These are phyloP conservation scores for Lomographa bimaculata DNA, from an alignment of 2,888 invertebrate genomes.

Conservation along the genomic window DNA sequence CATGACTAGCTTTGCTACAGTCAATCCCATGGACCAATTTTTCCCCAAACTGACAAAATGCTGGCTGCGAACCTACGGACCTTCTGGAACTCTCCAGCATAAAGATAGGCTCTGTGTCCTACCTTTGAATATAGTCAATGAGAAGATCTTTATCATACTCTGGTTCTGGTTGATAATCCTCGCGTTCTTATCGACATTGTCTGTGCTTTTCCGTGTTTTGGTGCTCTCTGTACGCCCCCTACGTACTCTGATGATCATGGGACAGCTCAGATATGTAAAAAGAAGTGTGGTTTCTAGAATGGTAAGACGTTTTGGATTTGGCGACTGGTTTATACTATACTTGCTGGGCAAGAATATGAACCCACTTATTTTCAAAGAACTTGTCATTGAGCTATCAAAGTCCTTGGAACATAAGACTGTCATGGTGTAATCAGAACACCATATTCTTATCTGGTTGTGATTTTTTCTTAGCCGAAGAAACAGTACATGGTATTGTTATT, in stretches of 20 bases:
- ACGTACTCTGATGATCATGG: slow-evolving; percentile 84
- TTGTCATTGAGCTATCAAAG: slow-evolving; percentile 81
- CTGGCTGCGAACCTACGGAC: slow-evolving; percentile 82
- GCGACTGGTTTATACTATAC: slow-evolving; percentile 91
- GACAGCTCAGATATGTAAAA: slow-evolving; percentile 82
- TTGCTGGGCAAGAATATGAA: slow-evolving; percentile 90
- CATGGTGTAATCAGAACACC: slow-evolving; percentile 45
- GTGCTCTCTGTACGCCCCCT: slow-evolving; percentile 82
- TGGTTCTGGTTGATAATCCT: slow-evolving; percentile 90
- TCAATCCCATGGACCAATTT: slow-evolving; percentile 86
- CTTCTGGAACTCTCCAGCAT: slow-evolving; percentile 81
- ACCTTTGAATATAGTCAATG: slow-evolving; percentile 90
- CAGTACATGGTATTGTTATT: background rate
- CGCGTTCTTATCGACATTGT: slow-evolving; percentile 83
- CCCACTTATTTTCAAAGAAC: slow-evolving; percentile 86
- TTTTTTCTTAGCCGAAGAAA: background rate
- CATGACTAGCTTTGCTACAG: slow-evolving; percentile 58
- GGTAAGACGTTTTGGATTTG: slow-evolving; percentile 82
- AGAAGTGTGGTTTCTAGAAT: slow-evolving; percentile 78
- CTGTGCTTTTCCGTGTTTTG: slow-evolving; percentile 86
- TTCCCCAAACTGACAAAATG: slow-evolving; percentile 89
- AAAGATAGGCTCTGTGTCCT: slow-evolving; percentile 88
- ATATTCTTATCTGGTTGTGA: background rate
- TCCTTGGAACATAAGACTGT: slow-evolving; percentile 59
- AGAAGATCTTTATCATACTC: slow-evolving; percentile 89